Evolutionary conservation across 1,140 invertebrate genomes (phyloP), one percentile per base, ranked within the genome.

Genomic region (Bombus confusus): DNA sequence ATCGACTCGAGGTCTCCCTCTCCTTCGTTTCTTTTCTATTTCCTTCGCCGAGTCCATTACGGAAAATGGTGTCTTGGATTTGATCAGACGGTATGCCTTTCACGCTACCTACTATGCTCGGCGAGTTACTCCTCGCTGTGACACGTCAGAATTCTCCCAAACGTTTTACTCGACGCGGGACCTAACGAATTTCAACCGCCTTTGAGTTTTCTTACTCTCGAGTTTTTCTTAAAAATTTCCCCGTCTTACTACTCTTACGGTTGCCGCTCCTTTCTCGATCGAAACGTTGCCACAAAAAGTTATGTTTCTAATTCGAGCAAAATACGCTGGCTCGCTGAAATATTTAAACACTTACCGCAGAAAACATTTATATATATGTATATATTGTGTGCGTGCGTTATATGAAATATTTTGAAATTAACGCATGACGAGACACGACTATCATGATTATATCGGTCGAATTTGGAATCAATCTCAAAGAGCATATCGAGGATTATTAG

Each of bases 21-120:
- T n/a, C 28, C 25, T n/a, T 31, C 39, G 22, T 57, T 76, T n/a
- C 62, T 76, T 80, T 85, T 80, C 83, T 85, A 85, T 80, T 80
- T 80, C 83, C 77, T 72, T 72, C 77, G 68, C 41, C 76, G 68
- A 72, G 77, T 85, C 83, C 77, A 85, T 85, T 85, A 85, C 68
- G 39, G 76, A 22, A 68, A 85, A 80, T 80, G 68, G 77, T 80
- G 52, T 71, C 76, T 41, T 72, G 83, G 83, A 84, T 84, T 84
- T 84, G 76, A 84, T 84, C 83, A 79, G 83, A 80, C 83, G 76
- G 39, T 41, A 34, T 69, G 68, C 73, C 43, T 39, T 68, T n/a
- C 34, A 34, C 6, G 2, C 31, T 6, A 10, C 6, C 31, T 8
- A n/a, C 64, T 3, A 8, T 37, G 28, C 31, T 28, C 34, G 6